Base-by-base conservation (phyloP, 2,888 invertebrate genomes). In the Brachynemurus nebulosus region DNA sequence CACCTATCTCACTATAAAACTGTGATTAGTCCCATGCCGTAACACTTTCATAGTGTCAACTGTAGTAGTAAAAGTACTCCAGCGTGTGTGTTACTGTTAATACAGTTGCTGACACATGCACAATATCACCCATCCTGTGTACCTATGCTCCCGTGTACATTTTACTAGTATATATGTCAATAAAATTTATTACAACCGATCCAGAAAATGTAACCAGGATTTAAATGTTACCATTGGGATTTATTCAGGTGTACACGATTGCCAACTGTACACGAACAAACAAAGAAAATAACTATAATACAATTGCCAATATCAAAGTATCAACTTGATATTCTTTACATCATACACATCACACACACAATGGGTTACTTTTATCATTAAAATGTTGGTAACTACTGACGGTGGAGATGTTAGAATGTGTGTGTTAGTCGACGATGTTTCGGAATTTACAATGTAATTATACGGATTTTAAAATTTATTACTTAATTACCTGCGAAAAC, bases 111-210 rank as follows among this genome's bases (percentile, higher is more conserved):
- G 37, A 37, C 37, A 37, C 18, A 18, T 37, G 37, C 37, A 37
- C 37, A 37, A 37, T 37, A 37, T 37, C 20, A 19, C 37, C 37
- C 11, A 12, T 20, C 18, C 18, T 37, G 17, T 14, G 17, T 37
- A 18, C 11, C 18, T 19, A 36, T 36, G 12, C 37, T 18, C 20
- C 18, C 37, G 14, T 12, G 30, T 37, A 37, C 12, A 14, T 37
- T 12, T 18, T 20, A 19, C 37, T 2, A 37, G 18, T 18, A 37
- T n/a, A 20, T 37, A 20, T 18, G 37, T 37, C 37, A 37, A 37
- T 37, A 37, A 37, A 37, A 37, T 37, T 37, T 37, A 37, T 37
- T 37, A 37, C 37, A 37, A n/a, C 37, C 37, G 37, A 37, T 37
- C 20, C 20, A 18, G 37, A 20, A 37, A 37, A 37, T 37, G 37